Evolutionary conservation across 2,888 invertebrate genomes (phyloP), one percentile per base, ranked within the genome.

Genomic region (Branchellion lobata): DNA sequence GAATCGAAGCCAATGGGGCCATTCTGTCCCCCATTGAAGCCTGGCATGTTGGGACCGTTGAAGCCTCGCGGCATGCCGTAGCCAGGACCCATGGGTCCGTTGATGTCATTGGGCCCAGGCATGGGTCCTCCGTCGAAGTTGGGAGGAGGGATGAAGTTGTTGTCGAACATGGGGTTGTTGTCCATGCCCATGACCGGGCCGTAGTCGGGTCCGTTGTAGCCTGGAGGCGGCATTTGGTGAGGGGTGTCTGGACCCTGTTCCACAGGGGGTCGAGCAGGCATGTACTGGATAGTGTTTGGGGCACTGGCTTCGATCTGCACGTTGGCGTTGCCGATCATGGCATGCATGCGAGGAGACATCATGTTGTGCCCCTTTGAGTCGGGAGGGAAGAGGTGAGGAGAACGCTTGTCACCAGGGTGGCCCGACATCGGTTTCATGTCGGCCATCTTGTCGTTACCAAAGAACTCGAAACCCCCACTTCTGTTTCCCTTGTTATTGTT

Each of bases 221-320:
- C 72, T 40, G 21, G 29, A 36, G 65, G 75, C 65, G 33, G 77
- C 79, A 72, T 61, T 24, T 33, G 36, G 8, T 21, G 79, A 69
- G 68, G 78, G 29, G 27, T 24, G 33, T 77, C 77, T 33, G n/a
- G 33, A 53, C 34, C 36, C 36, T 34, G 51, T 47, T 65, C 79
- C 21, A 27, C 34, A n/a, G 53, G 79, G n/a, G 96, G 94, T 88
- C 95, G 91, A 77, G 95, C 94, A 31, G 97, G 97, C 87, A 96
- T 91, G 90, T 97, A 97, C 90, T 97, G 96, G 86, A 97, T 97
- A 53, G 97, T 97, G 88, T 97, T 97, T 0, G 97, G 96, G 18
- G 96, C 95, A 88, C 94, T 95, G 14, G 96, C 93, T 88, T 96
- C 96, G 34, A 97, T 95, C 89, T 94, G 94, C 78, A 89, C 87